These are phyloP conservation scores for Urocynchramus pylzowi DNA, from an alignment of 2,113 vertebrate genomes.

Conservation along the genomic window DNA sequence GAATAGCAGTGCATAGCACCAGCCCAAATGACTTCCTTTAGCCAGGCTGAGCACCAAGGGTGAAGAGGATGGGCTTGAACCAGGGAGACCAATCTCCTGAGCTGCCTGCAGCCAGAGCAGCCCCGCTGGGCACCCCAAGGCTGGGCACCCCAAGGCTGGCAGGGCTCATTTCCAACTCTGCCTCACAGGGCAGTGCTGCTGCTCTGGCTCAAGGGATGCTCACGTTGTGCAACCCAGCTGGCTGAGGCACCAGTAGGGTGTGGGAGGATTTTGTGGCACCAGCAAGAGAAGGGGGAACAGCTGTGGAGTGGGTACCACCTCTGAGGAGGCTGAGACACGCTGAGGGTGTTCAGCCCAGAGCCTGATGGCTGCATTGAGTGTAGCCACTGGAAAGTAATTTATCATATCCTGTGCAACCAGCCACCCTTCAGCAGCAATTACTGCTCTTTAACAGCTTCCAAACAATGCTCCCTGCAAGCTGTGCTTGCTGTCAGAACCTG, in stretches of 20 bases:
- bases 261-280: background rate
- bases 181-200: background rate
- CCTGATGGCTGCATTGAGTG: background rate
- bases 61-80: background rate
- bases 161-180: background rate
- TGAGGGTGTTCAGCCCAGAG: background rate
- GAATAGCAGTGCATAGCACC: background rate
- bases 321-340: background rate
- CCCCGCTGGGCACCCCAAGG: background rate
- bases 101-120: background rate
- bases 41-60: rapidly evolving
- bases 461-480: background rate
- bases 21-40: background rate
- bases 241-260: rapidly evolving
- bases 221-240: background rate
- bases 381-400: background rate
- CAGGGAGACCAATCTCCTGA: background rate
- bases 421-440: background rate
- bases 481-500: background rate
- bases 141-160: background rate
- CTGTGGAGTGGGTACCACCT: background rate
- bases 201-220: background rate
- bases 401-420: background rate
- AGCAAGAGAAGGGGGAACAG: background rate
- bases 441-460: background rate